Evolutionary conservation across 2,797 vertebrate species (phyloP), one percentile per base, ranked within the genome.

Genomic region (Platyrinchus mystaceus): DNA sequence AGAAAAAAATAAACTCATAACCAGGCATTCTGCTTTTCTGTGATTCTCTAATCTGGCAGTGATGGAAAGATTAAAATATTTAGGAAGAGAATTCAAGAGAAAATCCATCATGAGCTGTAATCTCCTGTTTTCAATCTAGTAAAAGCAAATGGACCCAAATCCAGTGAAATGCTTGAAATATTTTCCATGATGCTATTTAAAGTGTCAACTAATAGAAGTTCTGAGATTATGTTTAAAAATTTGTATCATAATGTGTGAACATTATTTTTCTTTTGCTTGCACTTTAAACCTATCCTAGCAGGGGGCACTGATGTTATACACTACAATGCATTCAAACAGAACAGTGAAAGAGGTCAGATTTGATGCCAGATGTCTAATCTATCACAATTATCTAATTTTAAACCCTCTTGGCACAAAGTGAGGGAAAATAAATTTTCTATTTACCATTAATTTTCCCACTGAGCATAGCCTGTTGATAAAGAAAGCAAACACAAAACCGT

Each of bases 381-480:
- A 94, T 95, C 83, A 94, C 84, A 94, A 89, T 94, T 92, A 97
- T 95, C 93, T 95, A 91, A 96, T 97, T 93, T 95, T 93, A 94
- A 91, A 87, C 47, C 50, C 84, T 73, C 77, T 58, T 82, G 74
- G 80, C 50, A 32, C 32, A 60, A 90, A 92, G 68, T 10, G 4
- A 88, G n/a, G 14, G 34, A 94, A 94, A 92, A 94, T 80, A 81
- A 83, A 70, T 67, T 92, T 89, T 92, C 80, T 90, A 67, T 92
- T 94, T 94, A 70, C 46, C 47, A 50, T 96, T 95, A 50, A 78
- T 94, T 90, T 95, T 90, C 84, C 69, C 76, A 66, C 32, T 81
- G 84, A 78, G 68, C 3, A 63, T 43, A 77, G 47, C 21, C 34
- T 59, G 75, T 34, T 80, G 77, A 77, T 85, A 84, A 89, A 90